These are phyloP conservation scores for Vanacampus margaritifer DNA, from an alignment of 2,113 vertebrate genomes.

Conservation along the genomic window DNA sequence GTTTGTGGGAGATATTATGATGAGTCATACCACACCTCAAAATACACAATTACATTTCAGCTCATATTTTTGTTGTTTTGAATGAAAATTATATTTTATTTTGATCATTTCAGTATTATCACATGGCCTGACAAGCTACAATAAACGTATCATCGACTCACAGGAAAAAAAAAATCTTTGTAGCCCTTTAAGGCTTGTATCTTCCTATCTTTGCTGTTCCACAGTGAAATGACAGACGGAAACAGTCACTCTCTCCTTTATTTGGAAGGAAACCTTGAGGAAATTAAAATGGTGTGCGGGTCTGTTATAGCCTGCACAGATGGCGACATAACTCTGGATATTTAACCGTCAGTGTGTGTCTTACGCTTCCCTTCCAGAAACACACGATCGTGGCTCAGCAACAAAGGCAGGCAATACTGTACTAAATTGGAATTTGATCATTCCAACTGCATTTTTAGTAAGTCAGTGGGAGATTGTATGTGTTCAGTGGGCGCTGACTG, in stretches of 20 bases:
- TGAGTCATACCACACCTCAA: too few relatives aligned
- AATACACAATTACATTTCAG: too few relatives aligned
- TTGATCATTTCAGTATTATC: too few relatives aligned
- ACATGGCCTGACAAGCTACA: too few relatives aligned
- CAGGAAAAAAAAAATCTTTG: too few relatives aligned
- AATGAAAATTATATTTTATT: too few relatives aligned
- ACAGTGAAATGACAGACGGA: constrained; percentile 29
- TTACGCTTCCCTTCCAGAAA: constrained; percentile 8
- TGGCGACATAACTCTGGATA: constrained; percentile 36
- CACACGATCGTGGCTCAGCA: constrained; percentile 10
- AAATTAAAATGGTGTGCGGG: constrained; percentile 44
- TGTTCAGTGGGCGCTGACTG: constrained; percentile 40
- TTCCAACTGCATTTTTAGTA: constrained; percentile 30
- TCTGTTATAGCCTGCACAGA: constrained; percentile 54
- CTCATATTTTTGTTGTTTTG: too few relatives aligned
- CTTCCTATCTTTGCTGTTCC: constrained; percentile 7
- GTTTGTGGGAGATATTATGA: too few relatives aligned
- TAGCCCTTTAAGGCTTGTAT: too few relatives aligned
- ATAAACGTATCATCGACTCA: too few relatives aligned
- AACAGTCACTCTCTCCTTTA: constrained; percentile 31
- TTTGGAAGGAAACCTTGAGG: constrained; percentile 37
- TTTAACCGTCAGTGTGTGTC: constrained; percentile 48
- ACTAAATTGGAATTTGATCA: constrained; percentile 55
- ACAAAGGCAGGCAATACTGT: constrained; percentile 22
- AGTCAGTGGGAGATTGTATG: constrained; percentile 25